Evolutionary conservation across 2,113 vertebrate species (phyloP).

Genomic region (Mesoclemmys tuberculata): DNA sequence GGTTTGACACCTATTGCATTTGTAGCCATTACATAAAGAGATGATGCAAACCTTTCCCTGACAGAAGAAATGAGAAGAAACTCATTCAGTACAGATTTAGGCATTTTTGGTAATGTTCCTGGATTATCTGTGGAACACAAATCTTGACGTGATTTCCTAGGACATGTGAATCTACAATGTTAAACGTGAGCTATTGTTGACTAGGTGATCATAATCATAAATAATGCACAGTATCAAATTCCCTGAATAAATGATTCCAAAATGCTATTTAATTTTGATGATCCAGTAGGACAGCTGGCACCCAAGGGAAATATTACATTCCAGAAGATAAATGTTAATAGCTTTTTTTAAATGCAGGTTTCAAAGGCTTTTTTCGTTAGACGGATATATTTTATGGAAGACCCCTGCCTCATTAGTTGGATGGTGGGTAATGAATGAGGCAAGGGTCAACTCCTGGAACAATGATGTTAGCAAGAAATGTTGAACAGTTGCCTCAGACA

Average conservation of each 20-base stretch:
- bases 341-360: neutral
- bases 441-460: neutral
- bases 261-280: conserved; percentile 18
- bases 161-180: neutral
- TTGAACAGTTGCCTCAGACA: neutral
- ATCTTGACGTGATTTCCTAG: neutral
- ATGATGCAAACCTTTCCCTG: accelerated
- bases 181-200: neutral
- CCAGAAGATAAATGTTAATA: conserved; percentile 22
- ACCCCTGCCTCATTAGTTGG: neutral
- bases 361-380: neutral
- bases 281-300: neutral
- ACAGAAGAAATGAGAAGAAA: neutral
- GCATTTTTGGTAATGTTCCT: neutral
- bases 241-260: neutral
- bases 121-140: neutral
- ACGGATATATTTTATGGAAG: neutral
- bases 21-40: accelerated
- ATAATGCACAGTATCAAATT: neutral
- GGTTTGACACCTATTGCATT: neutral
- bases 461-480: neutral
- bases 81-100: neutral
- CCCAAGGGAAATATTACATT: neutral
- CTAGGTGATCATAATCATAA: neutral
- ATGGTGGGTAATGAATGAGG: neutral